Evolutionary conservation across 2,113 vertebrate species (phyloP).

Genomic region (Carassius auratus): DNA sequence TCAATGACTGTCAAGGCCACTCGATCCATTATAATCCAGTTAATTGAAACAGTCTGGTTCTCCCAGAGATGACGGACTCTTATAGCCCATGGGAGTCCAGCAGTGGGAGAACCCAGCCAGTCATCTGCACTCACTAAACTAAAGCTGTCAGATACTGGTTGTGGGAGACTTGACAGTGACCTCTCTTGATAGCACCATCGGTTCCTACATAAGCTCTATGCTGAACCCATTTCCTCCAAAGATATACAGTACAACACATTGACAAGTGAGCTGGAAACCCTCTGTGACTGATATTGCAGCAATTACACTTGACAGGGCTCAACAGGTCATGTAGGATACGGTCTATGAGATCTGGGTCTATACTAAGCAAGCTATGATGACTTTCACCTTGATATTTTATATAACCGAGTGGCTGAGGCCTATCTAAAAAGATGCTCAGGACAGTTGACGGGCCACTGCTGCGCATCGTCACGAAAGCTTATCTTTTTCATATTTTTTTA

Average conservation of each 20-base stretch:
- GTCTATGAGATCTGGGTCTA: background rate
- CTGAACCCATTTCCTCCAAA: conserved; percentile 36
- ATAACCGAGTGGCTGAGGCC: too few species aligned
- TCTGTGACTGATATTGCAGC: conserved; percentile 37
- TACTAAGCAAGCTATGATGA: too few species aligned
- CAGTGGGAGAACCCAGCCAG: background rate
- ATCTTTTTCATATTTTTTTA: too few species aligned
- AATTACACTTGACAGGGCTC: conserved; percentile 35
- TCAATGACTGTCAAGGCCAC: conserved; percentile 9
- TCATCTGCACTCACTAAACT: conserved; percentile 33
- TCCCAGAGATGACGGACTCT: conserved; percentile 19
- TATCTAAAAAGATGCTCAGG: too few species aligned
- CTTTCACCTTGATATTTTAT: too few species aligned
- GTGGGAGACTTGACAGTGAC: conserved; percentile 32
- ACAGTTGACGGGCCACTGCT: too few species aligned
- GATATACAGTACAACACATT: conserved; percentile 25
- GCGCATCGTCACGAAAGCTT: too few species aligned
- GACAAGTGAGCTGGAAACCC: conserved; percentile 37
- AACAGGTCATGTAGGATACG: background rate
- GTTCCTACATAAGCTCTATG: conserved; percentile 40
- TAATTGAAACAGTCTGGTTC: conserved; percentile 47
- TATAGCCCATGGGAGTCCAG: background rate
- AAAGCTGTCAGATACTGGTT: conserved; percentile 44
- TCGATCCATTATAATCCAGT: conserved; percentile 54
- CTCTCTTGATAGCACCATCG: conserved; percentile 33